Evolutionary conservation across 2,888 invertebrate genomes (phyloP).

Genomic region (Cacoxenus indagator): DNA sequence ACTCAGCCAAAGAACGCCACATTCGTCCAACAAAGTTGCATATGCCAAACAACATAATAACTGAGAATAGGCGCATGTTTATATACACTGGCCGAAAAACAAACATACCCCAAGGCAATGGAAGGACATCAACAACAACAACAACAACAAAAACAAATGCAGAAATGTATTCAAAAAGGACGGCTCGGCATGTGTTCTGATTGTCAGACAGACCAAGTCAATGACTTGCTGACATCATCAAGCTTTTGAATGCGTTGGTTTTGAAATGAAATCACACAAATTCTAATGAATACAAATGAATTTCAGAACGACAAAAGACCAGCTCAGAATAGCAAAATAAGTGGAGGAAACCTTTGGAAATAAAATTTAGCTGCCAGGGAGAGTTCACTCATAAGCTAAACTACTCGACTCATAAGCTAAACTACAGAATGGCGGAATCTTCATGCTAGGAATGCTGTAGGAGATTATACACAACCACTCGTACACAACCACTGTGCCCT

Average conservation of each 20-base stretch:
- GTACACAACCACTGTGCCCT: too few species aligned
- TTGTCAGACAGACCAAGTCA: neutral
- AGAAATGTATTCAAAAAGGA: neutral
- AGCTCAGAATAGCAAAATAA: neutral
- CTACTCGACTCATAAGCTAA: too few species aligned
- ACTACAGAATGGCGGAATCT: too few species aligned
- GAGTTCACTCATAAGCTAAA: neutral
- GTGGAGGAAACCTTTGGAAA: neutral
- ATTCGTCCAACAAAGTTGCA: constrained; percentile 7
- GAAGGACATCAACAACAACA: constrained; percentile 8
- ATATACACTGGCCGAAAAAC: constrained; percentile 38
- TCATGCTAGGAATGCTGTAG: too few species aligned
- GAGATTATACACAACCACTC: too few species aligned
- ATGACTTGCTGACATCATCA: constrained; percentile 47
- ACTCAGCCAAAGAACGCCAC: neutral
- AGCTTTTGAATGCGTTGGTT: neutral
- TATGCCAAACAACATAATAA: constrained; percentile 41
- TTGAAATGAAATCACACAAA: constrained; percentile 33
- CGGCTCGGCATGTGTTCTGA: neutral
- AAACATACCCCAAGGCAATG: constrained; percentile 22
- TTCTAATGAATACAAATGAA: constrained; percentile 59
- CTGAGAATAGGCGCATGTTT: constrained; percentile 18
- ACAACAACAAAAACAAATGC: neutral
- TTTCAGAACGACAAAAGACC: constrained; percentile 42
- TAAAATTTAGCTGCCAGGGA: too few species aligned